Conservation (phyloP, 2,888 invertebrate genomes). For the Erannis defoliaria region DNA sequence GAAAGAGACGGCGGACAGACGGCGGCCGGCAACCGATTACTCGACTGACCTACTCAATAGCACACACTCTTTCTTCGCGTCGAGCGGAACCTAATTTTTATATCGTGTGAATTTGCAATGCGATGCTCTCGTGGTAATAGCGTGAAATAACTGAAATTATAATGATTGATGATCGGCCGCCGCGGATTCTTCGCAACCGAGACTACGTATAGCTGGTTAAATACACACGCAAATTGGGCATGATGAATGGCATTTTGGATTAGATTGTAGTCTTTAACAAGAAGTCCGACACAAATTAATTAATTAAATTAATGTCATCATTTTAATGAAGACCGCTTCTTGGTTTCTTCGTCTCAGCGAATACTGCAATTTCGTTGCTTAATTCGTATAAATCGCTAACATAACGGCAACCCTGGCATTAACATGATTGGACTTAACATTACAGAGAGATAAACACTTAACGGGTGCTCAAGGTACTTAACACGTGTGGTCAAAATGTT, state of each 20-base stretch:
- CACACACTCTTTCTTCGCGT: slow-evolving; percentile 87
- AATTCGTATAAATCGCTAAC: slow-evolving; percentile 4
- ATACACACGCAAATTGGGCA: slow-evolving; percentile 38
- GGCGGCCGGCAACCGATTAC: slow-evolving; percentile 80
- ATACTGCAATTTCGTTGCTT: not conserved
- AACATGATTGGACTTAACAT: not conserved
- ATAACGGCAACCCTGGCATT: slow-evolving; percentile 3
- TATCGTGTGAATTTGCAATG: slow-evolving; percentile 80
- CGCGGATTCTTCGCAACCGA: slow-evolving; percentile 51
- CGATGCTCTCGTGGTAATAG: slow-evolving; percentile 64
- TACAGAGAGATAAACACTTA: slow-evolving; percentile 1
- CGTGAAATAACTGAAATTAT: slow-evolving; percentile 71
- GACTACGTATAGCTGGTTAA: slow-evolving; percentile 28
- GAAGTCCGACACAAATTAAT: slow-evolving; percentile 46
- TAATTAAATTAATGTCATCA: slow-evolving; percentile 28
- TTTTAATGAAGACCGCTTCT: slow-evolving; percentile 13
- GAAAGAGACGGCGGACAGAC: slow-evolving; percentile 66
- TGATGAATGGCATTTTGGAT: slow-evolving; percentile 39
- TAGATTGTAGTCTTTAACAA: slow-evolving; percentile 38
- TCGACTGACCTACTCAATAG: slow-evolving; percentile 86
- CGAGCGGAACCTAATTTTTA: slow-evolving; percentile 85
- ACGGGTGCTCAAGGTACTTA: not conserved
- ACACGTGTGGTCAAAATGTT: slow-evolving; percentile 1
- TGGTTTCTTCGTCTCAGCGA: not conserved
- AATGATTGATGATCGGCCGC: slow-evolving; percentile 42